These are phyloP conservation scores for Paratilapia polleni DNA, from an alignment of 2,113 vertebrate genomes.

Conservation along the genomic window DNA sequence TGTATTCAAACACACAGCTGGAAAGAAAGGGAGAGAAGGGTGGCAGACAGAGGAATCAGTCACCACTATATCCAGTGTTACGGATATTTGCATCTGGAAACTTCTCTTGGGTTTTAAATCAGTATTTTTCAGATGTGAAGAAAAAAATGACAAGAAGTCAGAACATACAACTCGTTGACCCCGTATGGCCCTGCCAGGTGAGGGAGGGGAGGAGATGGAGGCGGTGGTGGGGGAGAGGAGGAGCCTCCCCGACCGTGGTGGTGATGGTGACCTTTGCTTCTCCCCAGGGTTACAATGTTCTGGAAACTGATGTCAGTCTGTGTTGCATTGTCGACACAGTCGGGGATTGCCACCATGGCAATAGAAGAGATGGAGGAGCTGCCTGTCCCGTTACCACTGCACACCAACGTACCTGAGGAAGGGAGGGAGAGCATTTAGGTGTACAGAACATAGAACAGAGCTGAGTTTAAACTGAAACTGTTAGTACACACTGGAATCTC, in stretches of 20 bases:
- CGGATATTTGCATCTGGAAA: not conserved
- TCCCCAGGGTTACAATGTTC: conserved; percentile 81
- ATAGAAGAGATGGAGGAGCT: conserved; percentile 42
- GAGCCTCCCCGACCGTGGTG: conserved; percentile 14
- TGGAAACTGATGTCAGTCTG: conserved; percentile 91
- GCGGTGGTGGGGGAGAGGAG: conserved; percentile 37
- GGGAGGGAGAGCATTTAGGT: not conserved
- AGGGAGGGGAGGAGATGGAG: conserved; percentile 73
- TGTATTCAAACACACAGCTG: conserved; percentile 83
- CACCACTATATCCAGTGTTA: not conserved
- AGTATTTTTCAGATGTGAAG: not conserved
- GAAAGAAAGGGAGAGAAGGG: not conserved
- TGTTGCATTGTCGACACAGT: conserved; percentile 85
- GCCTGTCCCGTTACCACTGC: conserved; percentile 7
- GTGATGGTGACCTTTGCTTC: conserved; percentile 36
- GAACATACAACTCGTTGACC: conserved; percentile 44
- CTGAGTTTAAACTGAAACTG: too few relatives aligned
- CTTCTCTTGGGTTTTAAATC: not conserved
- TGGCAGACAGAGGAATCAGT: accelerated
- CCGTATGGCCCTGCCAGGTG: conserved; percentile 77
- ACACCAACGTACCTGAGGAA: conserved; percentile 37
- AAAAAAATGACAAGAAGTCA: not conserved
- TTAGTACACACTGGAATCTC: too few relatives aligned
- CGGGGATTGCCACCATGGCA: conserved; percentile 58
- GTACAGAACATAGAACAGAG: not conserved